A percentile compares a stretch with the other conserved stretches of the same genome.
Conservation (phyloP, 2,113 vertebrate genomes). For the Prietella phreatophila region DNA sequence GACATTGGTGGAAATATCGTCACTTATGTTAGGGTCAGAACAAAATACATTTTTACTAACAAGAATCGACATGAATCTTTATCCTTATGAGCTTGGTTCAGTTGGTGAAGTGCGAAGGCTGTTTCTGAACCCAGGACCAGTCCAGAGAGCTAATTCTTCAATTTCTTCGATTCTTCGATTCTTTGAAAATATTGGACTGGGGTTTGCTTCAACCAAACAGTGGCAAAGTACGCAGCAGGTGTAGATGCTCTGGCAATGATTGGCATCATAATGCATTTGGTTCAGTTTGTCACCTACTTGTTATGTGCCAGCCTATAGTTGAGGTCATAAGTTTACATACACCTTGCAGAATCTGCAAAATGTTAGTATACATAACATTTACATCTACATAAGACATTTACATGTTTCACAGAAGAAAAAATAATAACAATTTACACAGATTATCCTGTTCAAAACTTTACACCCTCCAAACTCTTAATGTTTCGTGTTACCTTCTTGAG, state of each 20-base stretch:
- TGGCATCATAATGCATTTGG: background rate
- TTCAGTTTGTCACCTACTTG: background rate
- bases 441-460: too few relatives aligned
- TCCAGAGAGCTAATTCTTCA: background rate
- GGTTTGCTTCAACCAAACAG: background rate
- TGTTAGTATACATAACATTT: too few relatives aligned
- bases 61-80: background rate
- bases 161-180: too few relatives aligned
- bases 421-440: too few relatives aligned
- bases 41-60: background rate
- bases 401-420: too few relatives aligned
- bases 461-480: too few relatives aligned
- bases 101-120: background rate
- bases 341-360: too few relatives aligned
- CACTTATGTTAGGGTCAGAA: background rate
- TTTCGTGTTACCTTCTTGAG: too few relatives aligned
- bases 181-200: background rate
- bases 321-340: too few relatives aligned
- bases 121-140: background rate
- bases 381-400: too few relatives aligned
- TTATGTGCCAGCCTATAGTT: background rate
- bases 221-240: background rate
- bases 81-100: background rate
- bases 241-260: background rate
- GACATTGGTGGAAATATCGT: background rate